These are phyloP conservation scores for Onychomys arenicola DNA, from an alignment of 2,797 vertebrate genomes.

Conservation along the genomic window DNA sequence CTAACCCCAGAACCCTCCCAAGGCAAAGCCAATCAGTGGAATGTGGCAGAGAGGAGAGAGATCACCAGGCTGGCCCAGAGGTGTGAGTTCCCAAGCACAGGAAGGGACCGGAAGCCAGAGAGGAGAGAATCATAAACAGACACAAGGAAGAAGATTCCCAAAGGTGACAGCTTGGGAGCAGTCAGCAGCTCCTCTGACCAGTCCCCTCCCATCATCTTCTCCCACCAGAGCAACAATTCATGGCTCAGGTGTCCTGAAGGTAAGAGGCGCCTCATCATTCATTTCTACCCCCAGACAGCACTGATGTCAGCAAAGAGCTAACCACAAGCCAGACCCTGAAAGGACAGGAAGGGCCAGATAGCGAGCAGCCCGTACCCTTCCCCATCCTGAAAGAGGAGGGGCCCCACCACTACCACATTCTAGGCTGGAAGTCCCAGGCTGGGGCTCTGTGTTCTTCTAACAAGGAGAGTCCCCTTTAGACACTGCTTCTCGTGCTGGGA, in stretches of 20 bases:
- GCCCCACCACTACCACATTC: not conserved
- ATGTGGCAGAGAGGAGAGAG: not conserved
- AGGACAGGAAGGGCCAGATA: not conserved
- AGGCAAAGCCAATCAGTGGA: not conserved
- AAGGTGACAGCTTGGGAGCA: not conserved
- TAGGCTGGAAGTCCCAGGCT: not conserved
- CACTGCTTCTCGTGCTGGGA: not conserved
- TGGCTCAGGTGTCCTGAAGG: not conserved
- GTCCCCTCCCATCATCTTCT: fast-evolving
- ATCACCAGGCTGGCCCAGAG: not conserved
- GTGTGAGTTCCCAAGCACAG: too few relatives aligned
- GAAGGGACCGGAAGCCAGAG: fast-evolving
- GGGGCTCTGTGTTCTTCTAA: not conserved
- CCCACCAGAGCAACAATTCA: fast-evolving
- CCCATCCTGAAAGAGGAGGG: not conserved
- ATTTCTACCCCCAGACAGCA: not conserved
- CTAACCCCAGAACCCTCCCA: not conserved
- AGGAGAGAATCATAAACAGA: not conserved
- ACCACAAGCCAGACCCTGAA: not conserved
- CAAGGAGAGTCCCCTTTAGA: not conserved
- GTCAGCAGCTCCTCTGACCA: fast-evolving
- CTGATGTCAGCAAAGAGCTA: not conserved
- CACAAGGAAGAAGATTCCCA: not conserved
- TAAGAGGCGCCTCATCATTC: not conserved
- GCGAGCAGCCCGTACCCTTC: not conserved